Conservation (phyloP, 2,113 vertebrate genomes). For the Cyprichromis sp. region DNA sequence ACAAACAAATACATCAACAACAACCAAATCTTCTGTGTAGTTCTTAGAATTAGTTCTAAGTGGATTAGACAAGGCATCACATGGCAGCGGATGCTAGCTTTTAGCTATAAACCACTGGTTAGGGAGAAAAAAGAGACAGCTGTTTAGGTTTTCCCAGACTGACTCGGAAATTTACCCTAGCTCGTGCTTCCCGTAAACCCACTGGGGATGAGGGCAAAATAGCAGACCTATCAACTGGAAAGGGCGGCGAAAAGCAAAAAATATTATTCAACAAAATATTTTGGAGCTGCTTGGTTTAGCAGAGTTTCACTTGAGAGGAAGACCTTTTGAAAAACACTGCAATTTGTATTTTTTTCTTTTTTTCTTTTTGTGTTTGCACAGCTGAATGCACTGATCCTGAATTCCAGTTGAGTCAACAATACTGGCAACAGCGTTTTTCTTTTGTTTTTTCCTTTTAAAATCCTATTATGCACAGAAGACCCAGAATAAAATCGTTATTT, state of each 20-base stretch:
- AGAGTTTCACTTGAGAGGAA: neutral
- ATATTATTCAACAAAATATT: conserved; percentile 38
- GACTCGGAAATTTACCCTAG: conserved; percentile 48
- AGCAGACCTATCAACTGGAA: neutral
- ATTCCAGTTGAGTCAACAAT: neutral
- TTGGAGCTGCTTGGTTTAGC: neutral
- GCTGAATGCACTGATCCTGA: neutral
- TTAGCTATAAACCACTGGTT: conserved; percentile 18
- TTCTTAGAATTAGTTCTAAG: neutral
- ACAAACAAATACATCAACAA: neutral
- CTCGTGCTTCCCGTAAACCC: conserved; percentile 45
- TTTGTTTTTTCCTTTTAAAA: neutral
- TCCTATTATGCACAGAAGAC: neutral
- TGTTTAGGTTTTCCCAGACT: conserved; percentile 50
- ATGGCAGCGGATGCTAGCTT: neutral
- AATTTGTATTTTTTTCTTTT: neutral
- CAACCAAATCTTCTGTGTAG: neutral
- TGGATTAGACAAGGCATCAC: neutral
- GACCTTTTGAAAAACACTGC: neutral
- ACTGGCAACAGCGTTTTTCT: neutral
- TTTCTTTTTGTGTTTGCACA: neutral
- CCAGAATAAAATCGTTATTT: neutral
- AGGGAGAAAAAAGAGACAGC: conserved; percentile 12
- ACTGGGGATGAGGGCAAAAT: neutral
- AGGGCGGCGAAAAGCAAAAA: neutral